phyloP scores from a whole-genome alignment of 2,888 invertebrate species.

The Stenotaenia linearis region DNA sequence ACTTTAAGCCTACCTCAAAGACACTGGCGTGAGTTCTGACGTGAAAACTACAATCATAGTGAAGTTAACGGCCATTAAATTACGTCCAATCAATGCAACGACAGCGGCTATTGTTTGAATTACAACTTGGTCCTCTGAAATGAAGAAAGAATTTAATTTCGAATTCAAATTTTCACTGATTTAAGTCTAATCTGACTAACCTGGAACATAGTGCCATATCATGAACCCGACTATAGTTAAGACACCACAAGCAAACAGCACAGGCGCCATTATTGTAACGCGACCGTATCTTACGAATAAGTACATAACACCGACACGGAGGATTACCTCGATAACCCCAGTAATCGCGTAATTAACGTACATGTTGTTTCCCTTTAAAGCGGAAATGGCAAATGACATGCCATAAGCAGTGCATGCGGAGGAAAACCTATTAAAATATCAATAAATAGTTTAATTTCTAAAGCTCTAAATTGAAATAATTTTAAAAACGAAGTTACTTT shows the following conservation, averaged over 20 bases:
- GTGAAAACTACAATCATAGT: conserved; percentile 1
- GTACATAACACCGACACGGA: background rate
- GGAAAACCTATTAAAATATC: background rate
- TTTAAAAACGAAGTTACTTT: too few species aligned
- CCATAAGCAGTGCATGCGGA: background rate
- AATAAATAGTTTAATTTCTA: too few species aligned
- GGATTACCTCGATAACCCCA: conserved; percentile 22
- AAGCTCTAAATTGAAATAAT: too few species aligned
- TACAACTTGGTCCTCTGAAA: background rate
- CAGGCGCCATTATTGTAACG: background rate
- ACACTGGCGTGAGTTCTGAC: conserved; percentile 2
- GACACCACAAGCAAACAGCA: background rate
- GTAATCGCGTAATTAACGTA: conserved; percentile 29
- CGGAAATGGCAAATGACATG: background rate
- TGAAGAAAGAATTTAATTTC: too few species aligned
- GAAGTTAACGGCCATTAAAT: conserved; percentile 27
- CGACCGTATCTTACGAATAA: background rate
- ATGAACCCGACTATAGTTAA: background rate
- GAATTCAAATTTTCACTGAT: too few species aligned
- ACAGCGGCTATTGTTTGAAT: background rate
- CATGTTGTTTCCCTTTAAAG: conserved; percentile 19
- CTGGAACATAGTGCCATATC: background rate
- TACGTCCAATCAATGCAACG: conserved; percentile 26
- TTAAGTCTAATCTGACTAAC: background rate
- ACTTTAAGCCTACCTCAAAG: background rate